Evolutionary conservation across 2,797 vertebrate species (phyloP).

Genomic region (Eidolon dupreanum): DNA sequence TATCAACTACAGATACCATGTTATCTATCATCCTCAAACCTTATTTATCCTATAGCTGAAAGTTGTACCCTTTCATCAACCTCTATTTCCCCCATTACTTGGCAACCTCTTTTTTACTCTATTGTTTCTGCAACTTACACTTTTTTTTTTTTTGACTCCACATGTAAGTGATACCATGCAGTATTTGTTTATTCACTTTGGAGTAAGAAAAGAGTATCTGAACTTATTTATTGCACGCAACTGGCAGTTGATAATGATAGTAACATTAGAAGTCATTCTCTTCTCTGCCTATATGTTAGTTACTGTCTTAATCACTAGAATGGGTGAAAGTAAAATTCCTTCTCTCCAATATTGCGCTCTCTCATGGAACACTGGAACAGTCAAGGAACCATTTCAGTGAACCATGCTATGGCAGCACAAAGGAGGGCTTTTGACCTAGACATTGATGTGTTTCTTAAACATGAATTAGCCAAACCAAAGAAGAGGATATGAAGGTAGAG

Average conservation of each 20-base stretch:
- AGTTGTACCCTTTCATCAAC: not conserved
- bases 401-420: not conserved
- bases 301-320: not conserved
- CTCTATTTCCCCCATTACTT: not conserved
- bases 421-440: not conserved
- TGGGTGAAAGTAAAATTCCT: not conserved
- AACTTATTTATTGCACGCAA: not conserved
- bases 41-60: not conserved
- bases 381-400: not conserved
- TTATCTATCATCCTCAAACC: not conserved
- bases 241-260: not conserved
- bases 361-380: not conserved
- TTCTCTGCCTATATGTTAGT: not conserved
- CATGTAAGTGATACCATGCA: not conserved
- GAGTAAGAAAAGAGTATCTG: constrained; percentile 21
- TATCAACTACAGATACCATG: not conserved
- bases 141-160: not conserved
- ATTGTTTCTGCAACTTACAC: not conserved
- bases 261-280: not conserved
- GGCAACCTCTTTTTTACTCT: not conserved
- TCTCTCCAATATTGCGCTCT: not conserved
- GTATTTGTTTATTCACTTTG: constrained; percentile 17
- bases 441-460: not conserved
- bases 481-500: not conserved
- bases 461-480: not conserved